Percentiles rank a stretch among this genome's conserved stretches.
Evolutionary conservation across 1,140 invertebrate genomes (phyloP).

Genomic region (Micrasema longulum): DNA sequence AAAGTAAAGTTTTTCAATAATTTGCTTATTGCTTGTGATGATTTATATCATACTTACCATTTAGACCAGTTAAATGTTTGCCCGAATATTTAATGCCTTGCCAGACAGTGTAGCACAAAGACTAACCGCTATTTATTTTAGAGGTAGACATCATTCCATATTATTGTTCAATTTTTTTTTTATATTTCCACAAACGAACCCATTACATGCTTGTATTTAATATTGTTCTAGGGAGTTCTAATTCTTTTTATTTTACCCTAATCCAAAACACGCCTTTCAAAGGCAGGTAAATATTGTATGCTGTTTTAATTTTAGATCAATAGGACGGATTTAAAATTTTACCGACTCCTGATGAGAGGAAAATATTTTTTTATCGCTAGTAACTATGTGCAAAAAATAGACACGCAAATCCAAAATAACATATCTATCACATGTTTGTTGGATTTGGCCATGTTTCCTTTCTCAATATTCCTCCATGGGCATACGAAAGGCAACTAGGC

Average conservation of each 20-base stretch:
- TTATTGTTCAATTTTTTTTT: not conserved
- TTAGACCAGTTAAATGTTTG: slow-evolving; percentile 60
- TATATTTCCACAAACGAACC: not conserved
- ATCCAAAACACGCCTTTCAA: not conserved
- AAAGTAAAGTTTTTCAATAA: not conserved
- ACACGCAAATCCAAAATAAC: no score
- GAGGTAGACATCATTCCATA: slow-evolving; percentile 65
- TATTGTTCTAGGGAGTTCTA: not conserved
- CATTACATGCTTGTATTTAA: not conserved
- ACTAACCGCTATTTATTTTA: slow-evolving; percentile 72
- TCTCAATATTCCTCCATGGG: no score
- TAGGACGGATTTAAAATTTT: not conserved
- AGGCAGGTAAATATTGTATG: no score
- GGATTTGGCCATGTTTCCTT: no score
- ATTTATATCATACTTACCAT: not conserved
- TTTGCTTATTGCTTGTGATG: not conserved
- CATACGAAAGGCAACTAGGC: no score
- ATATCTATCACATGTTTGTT: no score
- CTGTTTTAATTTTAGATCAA: no score
- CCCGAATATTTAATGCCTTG: slow-evolving; percentile 63
- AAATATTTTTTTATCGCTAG: no score
- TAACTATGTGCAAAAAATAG: no score
- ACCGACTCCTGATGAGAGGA: not conserved
- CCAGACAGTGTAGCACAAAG: slow-evolving; percentile 63
- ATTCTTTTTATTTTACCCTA: not conserved